Percentiles rank a stretch among this genome's conserved stretches.
Conservation (phyloP, 2,888 invertebrate species). For the Morpho helenor region DNA sequence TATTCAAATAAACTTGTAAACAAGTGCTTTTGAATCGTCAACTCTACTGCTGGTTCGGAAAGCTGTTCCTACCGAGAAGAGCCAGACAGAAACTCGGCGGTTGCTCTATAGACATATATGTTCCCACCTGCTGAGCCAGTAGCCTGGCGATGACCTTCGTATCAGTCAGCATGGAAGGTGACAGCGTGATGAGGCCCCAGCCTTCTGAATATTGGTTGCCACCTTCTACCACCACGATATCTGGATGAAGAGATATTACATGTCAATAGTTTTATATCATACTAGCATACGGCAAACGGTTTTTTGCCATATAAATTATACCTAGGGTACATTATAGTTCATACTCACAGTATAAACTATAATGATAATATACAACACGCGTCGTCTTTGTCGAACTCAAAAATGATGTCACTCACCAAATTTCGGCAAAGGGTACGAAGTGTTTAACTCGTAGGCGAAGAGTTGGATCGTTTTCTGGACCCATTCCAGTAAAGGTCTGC, state of each 20-base stretch:
- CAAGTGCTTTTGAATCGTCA: no score
- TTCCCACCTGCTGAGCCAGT: slow-evolving; percentile 85
- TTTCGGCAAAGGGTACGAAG: slow-evolving; percentile 90
- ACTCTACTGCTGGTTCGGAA: no score
- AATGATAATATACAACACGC: no score
- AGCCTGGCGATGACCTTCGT: slow-evolving; percentile 65
- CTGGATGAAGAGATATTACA: slow-evolving; percentile 44
- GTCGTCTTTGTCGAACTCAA: background rate
- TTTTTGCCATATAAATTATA: no score
- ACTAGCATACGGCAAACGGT: no score
- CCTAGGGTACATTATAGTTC: no score
- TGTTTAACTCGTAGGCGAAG: slow-evolving; percentile 88
- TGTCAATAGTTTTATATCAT: no score
- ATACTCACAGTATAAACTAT: no score
- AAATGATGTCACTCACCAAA: slow-evolving; percentile 78
- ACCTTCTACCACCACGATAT: slow-evolving; percentile 85
- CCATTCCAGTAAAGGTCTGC: slow-evolving; percentile 82
- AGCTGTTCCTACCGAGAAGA: no score
- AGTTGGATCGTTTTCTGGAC: slow-evolving; percentile 88
- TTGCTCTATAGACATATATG: no score
- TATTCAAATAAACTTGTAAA: no score
- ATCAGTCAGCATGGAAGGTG: slow-evolving; percentile 58
- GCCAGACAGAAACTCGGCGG: no score
- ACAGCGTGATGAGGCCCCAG: slow-evolving; percentile 84
- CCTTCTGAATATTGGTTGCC: slow-evolving; percentile 86